Base-by-base conservation (phyloP, 2,113 vertebrate genomes). In the Microcebus jonahi region DNA sequence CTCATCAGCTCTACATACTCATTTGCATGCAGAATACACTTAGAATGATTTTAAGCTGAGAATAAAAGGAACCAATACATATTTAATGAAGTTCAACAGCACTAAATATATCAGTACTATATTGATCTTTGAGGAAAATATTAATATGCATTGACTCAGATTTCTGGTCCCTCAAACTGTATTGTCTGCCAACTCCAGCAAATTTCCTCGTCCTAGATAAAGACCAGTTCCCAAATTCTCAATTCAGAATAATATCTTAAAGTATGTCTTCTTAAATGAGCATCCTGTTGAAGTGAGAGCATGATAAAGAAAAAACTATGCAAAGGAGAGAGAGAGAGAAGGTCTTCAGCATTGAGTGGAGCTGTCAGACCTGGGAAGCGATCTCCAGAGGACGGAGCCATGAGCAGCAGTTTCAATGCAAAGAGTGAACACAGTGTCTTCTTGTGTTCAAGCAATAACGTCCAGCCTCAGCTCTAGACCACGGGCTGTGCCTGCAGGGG, bases 61-160 rank as follows among this genome's bases (percentile, higher is more conserved):
- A 34, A 39, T 90, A 61, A 86, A 63, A 97, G 93, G 65, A 94
- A 95, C 82, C 31, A 55, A 98, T 97, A 57, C 92, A 67, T 98
- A 96, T 98, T 98, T 97, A 96, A 97, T 95, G 95, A 94, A 59
- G 55, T 75, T 87, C 27, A 0, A 85, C 82, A 94, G 67, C 53
- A 91, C 90, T 96, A 86, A 96, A 93, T 94, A 93, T 98, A 53
- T 96, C 90, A 18, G 4, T 90, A 31, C 73, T 76, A 48, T 76
- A 94, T 91, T 10, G 50, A 98, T 98, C 88, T 92, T 89, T 91
- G 85, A 80, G 95, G 96, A 88, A 94, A 88, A 96, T 57, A 57
- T 57, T 57, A 57, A 57, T 70, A 94, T 31, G 84, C 90, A 96
- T 85, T 96, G 95, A 86, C 14, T 97, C 94, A 95, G 91, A 96